A percentile compares a stretch with the other conserved stretches of the same genome.
Evolutionary conservation across 2,888 invertebrate genomes (phyloP).

Genomic region (Glyphotaelius pellucidus): DNA sequence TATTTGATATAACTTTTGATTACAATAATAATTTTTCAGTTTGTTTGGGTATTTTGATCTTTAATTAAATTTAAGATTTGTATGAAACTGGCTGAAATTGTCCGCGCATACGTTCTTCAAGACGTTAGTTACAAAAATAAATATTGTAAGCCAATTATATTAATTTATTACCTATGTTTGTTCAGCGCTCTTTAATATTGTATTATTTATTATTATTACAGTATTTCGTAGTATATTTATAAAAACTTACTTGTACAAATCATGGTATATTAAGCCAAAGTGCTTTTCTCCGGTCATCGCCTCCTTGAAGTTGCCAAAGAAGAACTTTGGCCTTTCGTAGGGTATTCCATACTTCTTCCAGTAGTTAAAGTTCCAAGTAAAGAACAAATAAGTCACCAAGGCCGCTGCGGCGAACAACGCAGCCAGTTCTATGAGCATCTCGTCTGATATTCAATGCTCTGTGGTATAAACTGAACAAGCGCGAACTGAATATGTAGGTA

Average conservation of each 20-base stretch:
- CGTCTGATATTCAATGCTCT: background rate
- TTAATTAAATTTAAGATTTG: too few species aligned
- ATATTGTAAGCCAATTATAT: too few species aligned
- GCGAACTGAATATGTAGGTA: background rate
- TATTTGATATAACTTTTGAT: too few species aligned
- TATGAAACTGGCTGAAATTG: too few species aligned
- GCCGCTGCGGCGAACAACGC: background rate
- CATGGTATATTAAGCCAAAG: constrained; percentile 67
- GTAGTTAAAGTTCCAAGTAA: constrained; percentile 64
- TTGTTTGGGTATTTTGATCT: too few species aligned
- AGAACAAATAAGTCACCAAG: constrained; percentile 39
- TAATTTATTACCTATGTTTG: too few species aligned
- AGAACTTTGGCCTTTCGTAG: constrained; percentile 66
- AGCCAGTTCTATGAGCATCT: background rate
- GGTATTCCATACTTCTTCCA: constrained; percentile 68
- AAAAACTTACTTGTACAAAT: constrained; percentile 69
- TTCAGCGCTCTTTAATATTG: too few species aligned
- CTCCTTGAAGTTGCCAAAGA: constrained; percentile 68
- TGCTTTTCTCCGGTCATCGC: constrained; percentile 67
- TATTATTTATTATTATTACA: background rate
- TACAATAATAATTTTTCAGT: too few species aligned
- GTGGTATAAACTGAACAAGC: background rate
- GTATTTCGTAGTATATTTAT: background rate
- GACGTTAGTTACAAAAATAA: too few species aligned
- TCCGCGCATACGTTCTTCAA: too few species aligned